phyloP scores from a whole-genome alignment of 2,113 vertebrate species.

The Brachypodius melanocephalos region DNA sequence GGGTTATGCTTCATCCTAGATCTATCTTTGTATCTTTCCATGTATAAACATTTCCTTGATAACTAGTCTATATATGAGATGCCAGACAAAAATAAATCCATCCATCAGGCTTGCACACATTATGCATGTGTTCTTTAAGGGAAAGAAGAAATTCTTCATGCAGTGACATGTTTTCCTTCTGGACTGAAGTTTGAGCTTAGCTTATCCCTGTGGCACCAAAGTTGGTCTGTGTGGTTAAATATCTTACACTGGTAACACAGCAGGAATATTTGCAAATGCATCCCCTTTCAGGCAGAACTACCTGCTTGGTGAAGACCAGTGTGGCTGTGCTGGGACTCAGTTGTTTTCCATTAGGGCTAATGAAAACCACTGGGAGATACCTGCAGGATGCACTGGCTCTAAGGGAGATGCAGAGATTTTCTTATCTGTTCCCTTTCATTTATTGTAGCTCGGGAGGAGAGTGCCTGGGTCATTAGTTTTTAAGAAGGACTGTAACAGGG shows the following conservation, averaged over 20 bases:
- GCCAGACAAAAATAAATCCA: background rate
- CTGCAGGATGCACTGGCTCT: background rate
- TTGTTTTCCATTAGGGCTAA: slow-evolving; percentile 25
- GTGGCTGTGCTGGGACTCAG: background rate
- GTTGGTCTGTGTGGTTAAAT: background rate
- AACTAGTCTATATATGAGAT: background rate
- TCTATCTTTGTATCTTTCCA: background rate
- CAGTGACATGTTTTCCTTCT: background rate
- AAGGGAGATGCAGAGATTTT: slow-evolving; percentile 20
- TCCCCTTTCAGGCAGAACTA: background rate
- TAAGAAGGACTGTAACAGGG: background rate
- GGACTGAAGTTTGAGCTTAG: background rate
- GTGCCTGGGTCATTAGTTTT: slow-evolving; percentile 20
- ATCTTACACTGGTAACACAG: background rate
- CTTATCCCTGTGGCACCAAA: background rate
- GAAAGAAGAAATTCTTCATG: background rate
- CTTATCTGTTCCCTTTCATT: slow-evolving; percentile 18
- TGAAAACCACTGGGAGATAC: slow-evolving; percentile 6
- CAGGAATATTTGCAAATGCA: background rate
- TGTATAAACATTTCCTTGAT: background rate
- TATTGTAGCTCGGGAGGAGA: background rate
- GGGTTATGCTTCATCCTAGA: background rate
- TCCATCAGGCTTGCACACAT: background rate
- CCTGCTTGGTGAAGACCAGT: background rate
- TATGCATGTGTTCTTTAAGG: background rate